A percentile compares a stretch with the other conserved stretches of the same genome.
phyloP scores from a whole-genome alignment of 2,113 vertebrate species.

The Corythornis madagascariensis region DNA sequence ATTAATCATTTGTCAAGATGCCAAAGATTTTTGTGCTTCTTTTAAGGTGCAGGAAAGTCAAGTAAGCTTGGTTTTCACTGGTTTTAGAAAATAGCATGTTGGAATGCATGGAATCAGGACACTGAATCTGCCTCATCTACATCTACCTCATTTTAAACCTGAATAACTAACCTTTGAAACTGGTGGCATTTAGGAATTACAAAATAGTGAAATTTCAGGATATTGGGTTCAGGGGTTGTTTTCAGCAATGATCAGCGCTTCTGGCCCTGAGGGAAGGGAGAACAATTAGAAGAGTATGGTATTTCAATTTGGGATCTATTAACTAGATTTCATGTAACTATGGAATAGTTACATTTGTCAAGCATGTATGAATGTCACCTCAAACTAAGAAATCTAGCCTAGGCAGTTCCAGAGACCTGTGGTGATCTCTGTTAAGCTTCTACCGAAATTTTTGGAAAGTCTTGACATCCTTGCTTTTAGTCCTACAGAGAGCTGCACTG shows the following conservation, averaged over 20 bases:
- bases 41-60: not conserved
- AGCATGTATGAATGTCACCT: not conserved
- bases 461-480: not conserved
- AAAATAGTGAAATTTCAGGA: not conserved
- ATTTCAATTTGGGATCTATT: not conserved
- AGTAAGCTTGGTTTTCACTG: not conserved
- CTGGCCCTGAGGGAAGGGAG: not conserved
- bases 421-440: not conserved
- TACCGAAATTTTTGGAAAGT: not conserved
- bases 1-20: not conserved
- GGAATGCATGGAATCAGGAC: not conserved
- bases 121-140: not conserved
- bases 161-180: not conserved
- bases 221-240: not conserved
- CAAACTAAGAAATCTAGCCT: not conserved
- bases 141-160: not conserved
- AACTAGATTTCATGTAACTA: not conserved
- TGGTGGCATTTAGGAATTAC: not conserved
- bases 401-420: not conserved
- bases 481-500: not conserved
- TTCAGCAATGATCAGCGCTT: not conserved
- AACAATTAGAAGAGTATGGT: not conserved
- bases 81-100: not conserved
- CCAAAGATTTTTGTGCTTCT: not conserved
- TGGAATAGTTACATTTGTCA: not conserved